A percentile compares a stretch with the other conserved stretches of the same genome.
Conservation (phyloP, 2,113 vertebrate species). For the Antennarius striatus region DNA sequence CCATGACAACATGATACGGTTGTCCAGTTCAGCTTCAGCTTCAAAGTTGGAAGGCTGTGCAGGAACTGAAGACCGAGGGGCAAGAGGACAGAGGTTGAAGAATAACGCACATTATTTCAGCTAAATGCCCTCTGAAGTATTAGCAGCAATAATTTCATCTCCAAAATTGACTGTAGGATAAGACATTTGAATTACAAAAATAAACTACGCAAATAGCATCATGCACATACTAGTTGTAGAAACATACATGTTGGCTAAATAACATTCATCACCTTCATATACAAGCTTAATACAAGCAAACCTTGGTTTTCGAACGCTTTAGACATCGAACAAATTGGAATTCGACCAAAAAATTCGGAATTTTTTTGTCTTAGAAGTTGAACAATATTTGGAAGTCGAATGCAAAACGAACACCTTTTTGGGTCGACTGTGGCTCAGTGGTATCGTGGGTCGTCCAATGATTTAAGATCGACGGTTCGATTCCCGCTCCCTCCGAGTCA, state of each 20-base stretch:
- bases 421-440: too few species aligned
- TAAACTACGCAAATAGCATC: neutral
- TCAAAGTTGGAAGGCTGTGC: constrained; percentile 93
- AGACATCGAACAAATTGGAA: too few species aligned
- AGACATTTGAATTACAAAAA: neutral
- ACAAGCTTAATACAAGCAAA: too few species aligned
- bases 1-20: constrained; percentile 88
- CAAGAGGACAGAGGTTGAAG: neutral
- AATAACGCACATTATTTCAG: neutral
- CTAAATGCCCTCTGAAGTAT: neutral
- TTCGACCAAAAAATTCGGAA: too few species aligned
- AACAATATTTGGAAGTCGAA: too few species aligned
- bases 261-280: neutral
- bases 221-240: neutral
- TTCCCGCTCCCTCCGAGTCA: too few species aligned
- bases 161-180: neutral
- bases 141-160: constrained; percentile 1
- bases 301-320: too few species aligned
- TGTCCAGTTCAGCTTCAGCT: constrained; percentile 92
- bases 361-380: too few species aligned
- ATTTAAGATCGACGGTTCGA: too few species aligned
- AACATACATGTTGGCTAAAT: neutral
- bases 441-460: too few species aligned
- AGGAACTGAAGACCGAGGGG: constrained; percentile 79
- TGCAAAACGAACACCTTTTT: too few species aligned